Conservation (phyloP, 2,888 invertebrate species). For the Lasioglossum lativentre region DNA sequence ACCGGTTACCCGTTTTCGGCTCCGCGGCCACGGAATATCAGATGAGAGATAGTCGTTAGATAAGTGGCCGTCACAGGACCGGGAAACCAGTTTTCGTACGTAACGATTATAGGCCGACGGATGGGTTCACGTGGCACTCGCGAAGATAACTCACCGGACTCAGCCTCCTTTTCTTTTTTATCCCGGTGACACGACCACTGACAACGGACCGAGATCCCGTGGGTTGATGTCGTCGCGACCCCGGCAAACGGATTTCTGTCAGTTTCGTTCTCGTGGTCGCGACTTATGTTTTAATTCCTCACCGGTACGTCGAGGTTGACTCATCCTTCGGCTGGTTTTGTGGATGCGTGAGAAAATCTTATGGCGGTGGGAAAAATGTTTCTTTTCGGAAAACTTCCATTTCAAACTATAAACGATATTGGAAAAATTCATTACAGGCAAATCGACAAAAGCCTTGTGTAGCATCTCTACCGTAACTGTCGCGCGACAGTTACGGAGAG, state of each 20-base stretch:
- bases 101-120: conserved; percentile 71
- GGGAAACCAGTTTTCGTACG: conserved; percentile 74
- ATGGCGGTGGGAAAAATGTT: too few species aligned
- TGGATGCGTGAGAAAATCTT: not conserved
- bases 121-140: conserved; percentile 59
- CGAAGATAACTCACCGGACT: conserved; percentile 53
- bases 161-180: conserved; percentile 32
- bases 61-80: conserved; percentile 47
- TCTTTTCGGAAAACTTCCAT: too few species aligned
- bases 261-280: not conserved
- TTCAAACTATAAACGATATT: too few species aligned
- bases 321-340: not conserved
- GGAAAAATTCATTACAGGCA: too few species aligned
- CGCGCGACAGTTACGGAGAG: too few species aligned
- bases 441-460: too few species aligned
- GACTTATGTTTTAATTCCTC: not conserved
- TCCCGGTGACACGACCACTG: not conserved
- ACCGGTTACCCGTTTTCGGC: conserved; percentile 42
- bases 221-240: not conserved
- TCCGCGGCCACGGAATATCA: conserved; percentile 59
- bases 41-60: conserved; percentile 74
- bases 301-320: not conserved
- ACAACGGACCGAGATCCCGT: not conserved
- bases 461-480: too few species aligned
- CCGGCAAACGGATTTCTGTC: not conserved